Conservation (phyloP, 2,888 invertebrate species). For the Phanerotoma sp. region DNA sequence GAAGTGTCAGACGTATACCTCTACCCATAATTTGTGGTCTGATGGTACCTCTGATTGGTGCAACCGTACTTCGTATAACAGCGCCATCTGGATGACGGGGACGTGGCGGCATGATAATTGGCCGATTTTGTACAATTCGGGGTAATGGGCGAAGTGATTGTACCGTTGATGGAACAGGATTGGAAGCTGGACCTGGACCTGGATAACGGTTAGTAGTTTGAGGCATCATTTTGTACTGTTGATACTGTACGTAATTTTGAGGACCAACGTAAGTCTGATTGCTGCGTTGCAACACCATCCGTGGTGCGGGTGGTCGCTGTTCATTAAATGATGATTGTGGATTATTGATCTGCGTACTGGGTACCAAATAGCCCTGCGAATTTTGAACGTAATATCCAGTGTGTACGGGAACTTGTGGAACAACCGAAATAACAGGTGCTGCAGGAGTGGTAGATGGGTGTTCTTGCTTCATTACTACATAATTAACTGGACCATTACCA, state of each 20-base stretch:
- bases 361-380: slow-evolving; percentile 34
- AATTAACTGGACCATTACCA: slow-evolving; percentile 36
- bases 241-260: slow-evolving; percentile 26
- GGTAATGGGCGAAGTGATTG: slow-evolving; percentile 1
- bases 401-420: slow-evolving; percentile 27
- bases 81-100: slow-evolving; percentile 17
- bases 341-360: slow-evolving; percentile 30
- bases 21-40: slow-evolving; percentile 25
- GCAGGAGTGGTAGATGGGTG: slow-evolving; percentile 22
- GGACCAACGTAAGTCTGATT: slow-evolving; percentile 8
- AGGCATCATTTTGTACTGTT: slow-evolving; percentile 17
- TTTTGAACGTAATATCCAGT: slow-evolving; percentile 43
- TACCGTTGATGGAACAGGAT: too few relatives aligned
- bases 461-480: slow-evolving; percentile 43
- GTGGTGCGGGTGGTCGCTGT: not conserved
- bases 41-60: slow-evolving; percentile 22
- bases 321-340: slow-evolving; percentile 14
- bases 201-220: slow-evolving; percentile 19
- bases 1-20: slow-evolving; percentile 14
- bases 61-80: slow-evolving; percentile 13
- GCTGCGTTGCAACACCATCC: slow-evolving; percentile 11
- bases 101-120: slow-evolving; percentile 11
- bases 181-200: too few relatives aligned
- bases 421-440: slow-evolving; percentile 26
- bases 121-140: slow-evolving; percentile 11